Percentiles rank a stretch among this genome's conserved stretches.
Conservation (phyloP, 1,140 invertebrate species). For the Pachypsylla venusta region DNA sequence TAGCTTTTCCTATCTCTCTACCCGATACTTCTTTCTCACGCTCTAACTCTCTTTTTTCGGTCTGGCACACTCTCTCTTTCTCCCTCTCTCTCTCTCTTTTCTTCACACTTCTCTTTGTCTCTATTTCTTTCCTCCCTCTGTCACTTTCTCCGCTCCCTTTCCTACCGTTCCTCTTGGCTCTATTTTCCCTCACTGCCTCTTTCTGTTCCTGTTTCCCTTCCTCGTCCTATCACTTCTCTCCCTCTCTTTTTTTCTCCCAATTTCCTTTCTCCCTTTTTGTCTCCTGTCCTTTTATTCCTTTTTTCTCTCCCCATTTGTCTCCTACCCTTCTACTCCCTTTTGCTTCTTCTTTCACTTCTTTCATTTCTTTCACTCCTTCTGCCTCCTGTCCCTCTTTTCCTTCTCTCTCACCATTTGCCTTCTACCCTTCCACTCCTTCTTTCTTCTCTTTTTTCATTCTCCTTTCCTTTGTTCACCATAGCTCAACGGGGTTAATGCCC, state of each 20-base stretch:
- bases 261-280: neutral
- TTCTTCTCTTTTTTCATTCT: neutral
- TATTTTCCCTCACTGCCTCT: neutral
- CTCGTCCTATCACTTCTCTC: neutral
- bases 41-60: constrained; percentile 14
- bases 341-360: neutral
- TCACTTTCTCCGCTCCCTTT: constrained; percentile 6
- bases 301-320: neutral
- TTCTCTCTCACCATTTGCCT: neutral
- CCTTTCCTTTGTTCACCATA: neutral
- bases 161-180: neutral
- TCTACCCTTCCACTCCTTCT: neutral
- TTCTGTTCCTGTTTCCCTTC: neutral
- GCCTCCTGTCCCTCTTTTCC: neutral
- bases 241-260: neutral
- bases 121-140: too few relatives aligned
- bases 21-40: neutral
- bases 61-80: constrained; percentile 1
- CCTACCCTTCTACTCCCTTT: neutral
- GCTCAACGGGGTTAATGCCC: too few relatives aligned
- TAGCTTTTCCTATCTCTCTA: constrained; percentile 4
- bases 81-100: constrained; percentile 12
- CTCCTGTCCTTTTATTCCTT: neutral
- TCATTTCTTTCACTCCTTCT: constrained; percentile 5
- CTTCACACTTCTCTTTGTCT: too few relatives aligned